Evolutionary conservation across 1,140 invertebrate species (phyloP).

Genomic region (Hypothenemus hampei): DNA sequence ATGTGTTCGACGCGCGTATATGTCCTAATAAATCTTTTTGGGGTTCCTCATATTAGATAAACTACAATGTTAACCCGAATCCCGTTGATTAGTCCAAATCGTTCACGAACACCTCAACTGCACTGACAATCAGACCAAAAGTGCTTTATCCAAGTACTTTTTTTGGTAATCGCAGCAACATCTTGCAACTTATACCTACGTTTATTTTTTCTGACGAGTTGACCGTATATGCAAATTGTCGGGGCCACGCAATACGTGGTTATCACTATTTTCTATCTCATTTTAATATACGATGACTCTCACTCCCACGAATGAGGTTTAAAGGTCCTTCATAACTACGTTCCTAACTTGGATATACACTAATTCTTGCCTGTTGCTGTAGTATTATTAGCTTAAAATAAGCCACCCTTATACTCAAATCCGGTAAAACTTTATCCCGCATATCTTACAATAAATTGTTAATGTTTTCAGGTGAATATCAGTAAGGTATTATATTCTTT

Average conservation of each 20-base stretch:
- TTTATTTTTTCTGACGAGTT: no score
- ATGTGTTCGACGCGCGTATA: neutral
- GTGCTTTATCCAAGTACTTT: no score
- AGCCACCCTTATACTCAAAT: no score
- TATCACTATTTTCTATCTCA: slow-evolving; percentile 16
- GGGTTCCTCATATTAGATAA: neutral
- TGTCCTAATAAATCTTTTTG: neutral
- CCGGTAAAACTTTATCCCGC: no score
- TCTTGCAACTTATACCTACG: slow-evolving; percentile 13
- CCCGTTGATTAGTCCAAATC: neutral
- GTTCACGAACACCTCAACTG: neutral
- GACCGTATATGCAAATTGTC: slow-evolving; percentile 27
- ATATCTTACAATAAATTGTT: no score
- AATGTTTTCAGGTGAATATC: no score
- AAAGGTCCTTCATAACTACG: slow-evolving; percentile 7
- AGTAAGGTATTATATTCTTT: no score
- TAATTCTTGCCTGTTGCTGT: neutral
- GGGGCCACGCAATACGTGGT: slow-evolving; percentile 15
- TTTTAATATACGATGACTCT: slow-evolving; percentile 24
- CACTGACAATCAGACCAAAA: no score
- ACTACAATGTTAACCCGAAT: neutral
- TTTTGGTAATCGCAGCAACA: slow-evolving; percentile 8
- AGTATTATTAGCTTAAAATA: no score
- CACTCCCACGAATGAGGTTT: slow-evolving; percentile 20
- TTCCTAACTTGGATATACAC: slow-evolving; percentile 3